Conservation (phyloP, 2,797 vertebrate species). For the Morelia viridis region DNA sequence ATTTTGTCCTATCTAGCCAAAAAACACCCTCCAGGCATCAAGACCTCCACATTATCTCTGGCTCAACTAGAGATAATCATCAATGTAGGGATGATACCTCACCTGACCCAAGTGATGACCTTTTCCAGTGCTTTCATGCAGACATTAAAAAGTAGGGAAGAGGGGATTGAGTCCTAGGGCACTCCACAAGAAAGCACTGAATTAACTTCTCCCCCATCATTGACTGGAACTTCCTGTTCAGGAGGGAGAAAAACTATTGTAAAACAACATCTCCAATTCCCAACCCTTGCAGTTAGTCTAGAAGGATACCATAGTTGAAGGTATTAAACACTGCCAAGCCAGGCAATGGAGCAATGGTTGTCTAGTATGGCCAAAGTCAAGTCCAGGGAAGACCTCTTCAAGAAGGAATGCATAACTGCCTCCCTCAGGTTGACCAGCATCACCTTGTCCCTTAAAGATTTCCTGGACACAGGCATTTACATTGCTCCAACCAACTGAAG, state of each 20-base stretch:
- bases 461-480: neutral
- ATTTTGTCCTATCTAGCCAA: neutral
- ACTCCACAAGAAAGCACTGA: neutral
- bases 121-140: neutral
- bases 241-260: neutral
- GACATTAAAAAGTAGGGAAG: neutral
- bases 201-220: neutral
- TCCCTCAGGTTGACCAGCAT: neutral
- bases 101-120: neutral
- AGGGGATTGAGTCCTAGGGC: neutral
- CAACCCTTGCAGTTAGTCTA: neutral
- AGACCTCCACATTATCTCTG: neutral
- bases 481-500: neutral
- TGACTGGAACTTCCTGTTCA: neutral
- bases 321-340: neutral
- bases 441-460: neutral
- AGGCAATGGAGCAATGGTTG: neutral
- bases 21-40: neutral
- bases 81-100: neutral
- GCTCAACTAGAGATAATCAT: neutral
- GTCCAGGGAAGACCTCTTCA: neutral
- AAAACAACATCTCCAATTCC: neutral
- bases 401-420: neutral
- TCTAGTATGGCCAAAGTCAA: neutral
- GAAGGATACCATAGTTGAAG: neutral